Base-by-base conservation (phyloP, 2,888 invertebrate species). In the Coelopa pilipes region DNA sequence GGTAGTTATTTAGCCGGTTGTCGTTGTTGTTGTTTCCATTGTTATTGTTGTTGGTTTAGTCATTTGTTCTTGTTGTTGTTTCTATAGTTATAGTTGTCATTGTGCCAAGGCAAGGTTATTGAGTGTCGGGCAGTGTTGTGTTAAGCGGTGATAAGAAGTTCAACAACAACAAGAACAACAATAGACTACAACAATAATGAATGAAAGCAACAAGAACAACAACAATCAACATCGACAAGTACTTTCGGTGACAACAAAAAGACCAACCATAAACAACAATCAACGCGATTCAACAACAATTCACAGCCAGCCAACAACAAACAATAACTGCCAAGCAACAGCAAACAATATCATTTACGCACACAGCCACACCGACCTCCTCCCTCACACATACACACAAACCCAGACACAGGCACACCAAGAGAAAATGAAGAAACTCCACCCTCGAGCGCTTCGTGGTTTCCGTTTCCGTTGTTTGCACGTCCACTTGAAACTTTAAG, bases 121-220 rank as follows among this genome's bases (percentile, higher is more conserved):
- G 63, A 63, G 63, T 65, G 45, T 47, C 65, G 45, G n/a, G 34
- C 34, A 63, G 63, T 65, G 65, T 65, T 65, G 65, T 65, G 65
- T 65, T 46, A 65, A 65, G 65, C 46, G 65, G 46, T 45, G 65
- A 65, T 45, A 65, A 65, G 45, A 65, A 65, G 45, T n/a, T 65
- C 19, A 34, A 63, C 55, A 66, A 21, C 47, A 57, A 47, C 47
- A 47, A 19, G 34, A 34, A 34, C 34, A 34, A 34, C 34, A 34
- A n/a, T n/a, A n/a, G n/a, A n/a, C n/a, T n/a, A n/a, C n/a, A n/a
- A n/a, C n/a, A n/a, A n/a, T n/a, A n/a, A n/a, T n/a, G n/a, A n/a
- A n/a, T n/a, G n/a, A n/a, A n/a, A n/a, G n/a, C n/a, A n/a, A n/a
- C n/a, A n/a, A n/a, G n/a, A n/a, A 34, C 34, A 34, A 34, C 2